A percentile compares a stretch with the other conserved stretches of the same genome.
These are phyloP conservation scores for Clupea harengus DNA, from an alignment of 2,113 vertebrate genomes.

Conservation along the genomic window DNA sequence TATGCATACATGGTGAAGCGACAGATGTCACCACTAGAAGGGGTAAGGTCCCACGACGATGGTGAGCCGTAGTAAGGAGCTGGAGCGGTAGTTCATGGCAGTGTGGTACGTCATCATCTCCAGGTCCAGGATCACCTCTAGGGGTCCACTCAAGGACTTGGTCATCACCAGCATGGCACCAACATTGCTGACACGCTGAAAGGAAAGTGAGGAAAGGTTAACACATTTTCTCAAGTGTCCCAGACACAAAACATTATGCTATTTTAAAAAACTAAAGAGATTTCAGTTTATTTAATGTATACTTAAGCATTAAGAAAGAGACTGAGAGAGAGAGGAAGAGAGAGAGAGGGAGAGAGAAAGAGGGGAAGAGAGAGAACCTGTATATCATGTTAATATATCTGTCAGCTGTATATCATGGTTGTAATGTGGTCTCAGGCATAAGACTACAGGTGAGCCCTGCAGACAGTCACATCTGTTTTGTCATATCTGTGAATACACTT, in stretches of 20 bases:
- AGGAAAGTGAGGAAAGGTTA: slow-evolving; percentile 28
- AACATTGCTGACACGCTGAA: slow-evolving; percentile 87
- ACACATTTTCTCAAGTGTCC: neutral
- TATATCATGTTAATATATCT: no score
- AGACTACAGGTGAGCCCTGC: no score
- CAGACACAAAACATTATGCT: neutral
- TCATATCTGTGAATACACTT: no score
- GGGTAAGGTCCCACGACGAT: slow-evolving; percentile 92
- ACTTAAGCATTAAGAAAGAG: no score
- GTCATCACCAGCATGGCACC: slow-evolving; percentile 95
- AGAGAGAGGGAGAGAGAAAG: no score
- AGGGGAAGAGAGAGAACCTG: no score
- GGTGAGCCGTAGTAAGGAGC: slow-evolving; percentile 91
- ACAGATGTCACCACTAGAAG: slow-evolving; percentile 69
- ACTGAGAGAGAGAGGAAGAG: no score
- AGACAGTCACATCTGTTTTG: no score
- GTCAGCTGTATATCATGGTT: no score
- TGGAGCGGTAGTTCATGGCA: slow-evolving; percentile 86
- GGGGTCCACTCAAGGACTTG: slow-evolving; percentile 86
- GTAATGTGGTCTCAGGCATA: no score
- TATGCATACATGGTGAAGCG: slow-evolving; percentile 46
- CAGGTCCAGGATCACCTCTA: slow-evolving; percentile 91
- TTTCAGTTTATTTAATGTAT: no score
- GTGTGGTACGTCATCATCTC: slow-evolving; percentile 96
- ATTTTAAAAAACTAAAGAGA: neutral